A percentile compares a stretch with the other conserved stretches of the same genome.
Evolutionary conservation across 2,797 vertebrate species (phyloP).

Genomic region (Xerus rutilus): DNA sequence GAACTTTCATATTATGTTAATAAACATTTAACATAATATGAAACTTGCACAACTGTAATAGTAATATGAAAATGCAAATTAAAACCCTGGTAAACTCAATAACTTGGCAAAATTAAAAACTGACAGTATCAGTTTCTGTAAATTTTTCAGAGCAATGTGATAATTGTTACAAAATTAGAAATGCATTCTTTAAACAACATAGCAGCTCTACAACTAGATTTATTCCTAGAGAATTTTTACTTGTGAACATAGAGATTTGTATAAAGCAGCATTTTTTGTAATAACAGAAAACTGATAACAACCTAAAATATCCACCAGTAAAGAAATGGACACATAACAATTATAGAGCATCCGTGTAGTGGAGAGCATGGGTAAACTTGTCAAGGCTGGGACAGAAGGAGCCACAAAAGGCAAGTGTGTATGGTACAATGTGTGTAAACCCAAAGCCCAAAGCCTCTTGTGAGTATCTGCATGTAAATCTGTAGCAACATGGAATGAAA

Average conservation of each 20-base stretch:
- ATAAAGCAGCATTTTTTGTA: slow-evolving; percentile 45
- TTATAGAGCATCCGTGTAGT: background rate
- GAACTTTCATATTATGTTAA: background rate
- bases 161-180: slow-evolving; percentile 51
- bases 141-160: background rate
- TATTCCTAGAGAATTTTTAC: slow-evolving; percentile 59
- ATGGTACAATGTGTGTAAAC: background rate
- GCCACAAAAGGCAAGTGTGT: background rate
- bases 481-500: background rate
- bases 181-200: background rate
- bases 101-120: slow-evolving; percentile 13
- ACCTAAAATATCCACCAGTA: background rate
- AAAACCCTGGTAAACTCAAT: background rate
- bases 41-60: background rate
- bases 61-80: slow-evolving; percentile 12
- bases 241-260: slow-evolving; percentile 4
- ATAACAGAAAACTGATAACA: slow-evolving; percentile 21
- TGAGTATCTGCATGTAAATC: background rate
- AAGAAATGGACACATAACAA: background rate
- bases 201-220: slow-evolving; percentile 37
- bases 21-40: background rate
- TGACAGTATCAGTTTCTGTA: background rate
- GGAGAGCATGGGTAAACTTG: background rate
- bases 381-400: background rate
- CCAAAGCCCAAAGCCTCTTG: background rate